Conservation (phyloP, 2,113 vertebrate genomes). For the Fregata magnificens region DNA sequence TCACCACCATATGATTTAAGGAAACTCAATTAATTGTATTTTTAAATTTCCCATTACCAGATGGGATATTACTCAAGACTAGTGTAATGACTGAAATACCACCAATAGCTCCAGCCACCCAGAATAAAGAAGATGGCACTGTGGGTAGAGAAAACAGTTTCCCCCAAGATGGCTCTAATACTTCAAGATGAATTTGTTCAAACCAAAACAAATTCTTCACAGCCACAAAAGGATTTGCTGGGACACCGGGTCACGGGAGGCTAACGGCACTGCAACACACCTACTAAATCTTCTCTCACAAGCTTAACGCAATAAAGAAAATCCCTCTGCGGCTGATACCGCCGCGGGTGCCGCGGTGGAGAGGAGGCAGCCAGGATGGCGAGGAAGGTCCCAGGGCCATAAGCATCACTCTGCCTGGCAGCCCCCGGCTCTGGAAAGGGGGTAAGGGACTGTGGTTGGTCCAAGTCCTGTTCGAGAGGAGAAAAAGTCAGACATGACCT, state of each 20-base stretch:
- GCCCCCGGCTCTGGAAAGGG: neutral
- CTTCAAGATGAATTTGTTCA: neutral
- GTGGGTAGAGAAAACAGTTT: neutral
- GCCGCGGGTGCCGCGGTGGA: rapidly evolving
- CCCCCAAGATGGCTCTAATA: neutral
- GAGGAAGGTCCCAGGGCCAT: rapidly evolving
- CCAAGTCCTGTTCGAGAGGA: neutral
- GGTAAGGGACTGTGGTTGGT: neutral
- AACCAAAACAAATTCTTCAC: neutral
- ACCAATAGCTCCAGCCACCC: neutral
- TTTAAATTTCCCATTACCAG: neutral
- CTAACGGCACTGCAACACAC: neutral
- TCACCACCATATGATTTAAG: neutral
- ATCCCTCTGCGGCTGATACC: neutral
- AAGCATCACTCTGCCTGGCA: neutral
- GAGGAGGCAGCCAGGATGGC: rapidly evolving
- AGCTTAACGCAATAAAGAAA: slow-evolving; percentile 54
- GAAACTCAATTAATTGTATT: neutral
- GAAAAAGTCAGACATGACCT: neutral
- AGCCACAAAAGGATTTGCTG: slow-evolving; percentile 8
- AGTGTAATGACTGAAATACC: neutral
- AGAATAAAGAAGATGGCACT: neutral
- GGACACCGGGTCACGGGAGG: neutral
- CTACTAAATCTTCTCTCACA: slow-evolving; percentile 49
- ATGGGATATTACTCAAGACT: neutral